Evolutionary conservation across 2,113 vertebrate genomes (phyloP).

Genomic region (Gallinago paraguaiae): DNA sequence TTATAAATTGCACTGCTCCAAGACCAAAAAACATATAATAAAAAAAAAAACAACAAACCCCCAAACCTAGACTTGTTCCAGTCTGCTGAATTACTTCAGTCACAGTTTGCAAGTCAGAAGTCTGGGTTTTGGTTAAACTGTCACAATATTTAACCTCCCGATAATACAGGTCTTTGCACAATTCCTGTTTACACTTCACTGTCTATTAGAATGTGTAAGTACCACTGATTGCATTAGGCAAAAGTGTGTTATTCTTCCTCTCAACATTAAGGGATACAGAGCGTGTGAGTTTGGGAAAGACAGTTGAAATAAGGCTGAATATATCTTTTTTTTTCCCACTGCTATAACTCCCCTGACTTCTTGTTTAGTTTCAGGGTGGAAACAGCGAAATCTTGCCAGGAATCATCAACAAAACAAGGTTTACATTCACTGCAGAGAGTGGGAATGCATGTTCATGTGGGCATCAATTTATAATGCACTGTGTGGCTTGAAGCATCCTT

Average conservation of each 20-base stretch:
- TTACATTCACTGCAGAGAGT: not conserved
- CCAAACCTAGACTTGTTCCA: not conserved
- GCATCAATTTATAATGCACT: constrained; percentile 30
- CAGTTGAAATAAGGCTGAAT: not conserved
- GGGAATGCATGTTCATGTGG: not conserved
- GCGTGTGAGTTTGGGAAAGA: not conserved
- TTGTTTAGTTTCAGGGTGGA: not conserved
- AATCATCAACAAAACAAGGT: constrained; percentile 2
- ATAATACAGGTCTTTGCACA: not conserved
- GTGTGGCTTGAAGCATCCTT: not conserved
- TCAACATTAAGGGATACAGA: not conserved
- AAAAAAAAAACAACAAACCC: not conserved
- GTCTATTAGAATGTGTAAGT: not conserved
- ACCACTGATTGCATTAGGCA: not conserved
- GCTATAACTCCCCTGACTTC: not conserved
- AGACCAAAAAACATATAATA: not conserved
- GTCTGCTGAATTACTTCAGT: not conserved
- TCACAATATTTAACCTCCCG: constrained; percentile 9
- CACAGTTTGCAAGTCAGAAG: not conserved
- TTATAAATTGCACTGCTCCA: not conserved
- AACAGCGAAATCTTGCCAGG: not conserved
- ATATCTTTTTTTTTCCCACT: not conserved
- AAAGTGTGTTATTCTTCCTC: not conserved
- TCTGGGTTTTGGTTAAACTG: not conserved
- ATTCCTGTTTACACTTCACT: not conserved